These are phyloP conservation scores for Lepidocyrtoides sp. DNA, from an alignment of 2,888 invertebrate species.

Conservation along the genomic window DNA sequence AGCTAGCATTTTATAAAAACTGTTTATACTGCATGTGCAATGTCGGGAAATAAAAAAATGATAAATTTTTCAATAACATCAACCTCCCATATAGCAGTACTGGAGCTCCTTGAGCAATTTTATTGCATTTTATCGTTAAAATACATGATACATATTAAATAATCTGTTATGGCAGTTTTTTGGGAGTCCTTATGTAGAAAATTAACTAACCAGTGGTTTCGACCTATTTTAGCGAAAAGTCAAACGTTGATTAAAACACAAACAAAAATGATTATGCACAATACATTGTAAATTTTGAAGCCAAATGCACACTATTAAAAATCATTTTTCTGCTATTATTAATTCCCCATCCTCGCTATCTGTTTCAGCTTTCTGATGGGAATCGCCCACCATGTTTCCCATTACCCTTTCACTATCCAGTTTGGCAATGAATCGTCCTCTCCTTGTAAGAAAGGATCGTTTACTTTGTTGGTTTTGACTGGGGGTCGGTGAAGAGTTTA, in stretches of 20 bases:
- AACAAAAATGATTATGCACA: neutral
- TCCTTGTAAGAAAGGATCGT: constrained; percentile 15
- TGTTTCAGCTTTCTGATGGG: constrained; percentile 24
- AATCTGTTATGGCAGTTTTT: neutral
- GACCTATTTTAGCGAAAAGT: too few relatives aligned
- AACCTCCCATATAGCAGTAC: too few relatives aligned
- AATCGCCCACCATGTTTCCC: constrained; percentile 8
- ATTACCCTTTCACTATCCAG: constrained; percentile 42
- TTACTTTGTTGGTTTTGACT: constrained; percentile 33
- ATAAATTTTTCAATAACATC: too few relatives aligned
- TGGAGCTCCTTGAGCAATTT: too few relatives aligned
- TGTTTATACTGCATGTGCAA: too few relatives aligned
- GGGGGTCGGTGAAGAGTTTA: neutral
- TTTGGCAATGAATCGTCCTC: constrained; percentile 6
- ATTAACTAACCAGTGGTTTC: neutral
- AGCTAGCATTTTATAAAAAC: too few relatives aligned
- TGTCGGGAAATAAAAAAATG: too few relatives aligned
- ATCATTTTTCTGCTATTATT: constrained; percentile 1
- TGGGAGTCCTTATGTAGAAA: neutral
- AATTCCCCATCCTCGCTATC: constrained; percentile 43
- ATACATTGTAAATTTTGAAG: neutral
- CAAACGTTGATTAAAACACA: too few relatives aligned
- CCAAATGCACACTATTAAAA: neutral
- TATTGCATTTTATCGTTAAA: too few relatives aligned
- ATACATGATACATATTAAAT: too few relatives aligned